Percentiles rank a stretch among this genome's conserved stretches.
Conservation (phyloP, 2,797 vertebrate genomes). For the Masticophis lateralis region DNA sequence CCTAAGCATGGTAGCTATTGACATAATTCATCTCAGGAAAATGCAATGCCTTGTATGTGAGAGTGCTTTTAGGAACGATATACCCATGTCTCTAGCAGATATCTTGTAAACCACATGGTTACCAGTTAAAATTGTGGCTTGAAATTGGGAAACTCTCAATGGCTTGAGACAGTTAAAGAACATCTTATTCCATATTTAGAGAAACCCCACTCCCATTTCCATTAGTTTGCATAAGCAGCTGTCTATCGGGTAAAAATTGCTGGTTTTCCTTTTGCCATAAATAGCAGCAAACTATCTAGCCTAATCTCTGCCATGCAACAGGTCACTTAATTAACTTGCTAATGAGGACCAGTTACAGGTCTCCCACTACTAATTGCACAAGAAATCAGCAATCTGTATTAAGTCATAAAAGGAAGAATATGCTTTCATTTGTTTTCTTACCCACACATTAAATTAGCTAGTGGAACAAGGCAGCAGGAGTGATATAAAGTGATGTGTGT, state of each 20-base stretch:
- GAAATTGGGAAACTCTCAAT: background rate
- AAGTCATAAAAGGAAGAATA: background rate
- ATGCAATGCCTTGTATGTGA: background rate
- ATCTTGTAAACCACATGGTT: background rate
- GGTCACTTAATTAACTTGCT: background rate
- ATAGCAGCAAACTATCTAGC: background rate
- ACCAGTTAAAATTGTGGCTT: background rate
- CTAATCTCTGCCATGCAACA: background rate
- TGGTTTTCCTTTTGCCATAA: background rate
- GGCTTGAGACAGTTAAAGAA: background rate
- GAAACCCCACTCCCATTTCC: background rate
- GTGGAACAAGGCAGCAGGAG: background rate
- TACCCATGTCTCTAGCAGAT: background rate
- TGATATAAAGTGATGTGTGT: background rate
- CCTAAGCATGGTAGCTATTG: constrained; percentile 1
- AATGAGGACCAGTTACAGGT: background rate
- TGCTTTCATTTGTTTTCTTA: background rate
- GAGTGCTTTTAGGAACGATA: background rate
- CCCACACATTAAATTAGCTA: background rate
- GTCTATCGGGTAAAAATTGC: background rate
- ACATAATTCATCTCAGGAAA: background rate
- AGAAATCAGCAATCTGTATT: background rate
- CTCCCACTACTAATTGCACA: background rate
- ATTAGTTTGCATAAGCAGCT: background rate
- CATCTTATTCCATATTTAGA: background rate